Evolutionary conservation across 2,797 vertebrate genomes (phyloP), one percentile per base, ranked within the genome.

Genomic region (Scleropages formosus): DNA sequence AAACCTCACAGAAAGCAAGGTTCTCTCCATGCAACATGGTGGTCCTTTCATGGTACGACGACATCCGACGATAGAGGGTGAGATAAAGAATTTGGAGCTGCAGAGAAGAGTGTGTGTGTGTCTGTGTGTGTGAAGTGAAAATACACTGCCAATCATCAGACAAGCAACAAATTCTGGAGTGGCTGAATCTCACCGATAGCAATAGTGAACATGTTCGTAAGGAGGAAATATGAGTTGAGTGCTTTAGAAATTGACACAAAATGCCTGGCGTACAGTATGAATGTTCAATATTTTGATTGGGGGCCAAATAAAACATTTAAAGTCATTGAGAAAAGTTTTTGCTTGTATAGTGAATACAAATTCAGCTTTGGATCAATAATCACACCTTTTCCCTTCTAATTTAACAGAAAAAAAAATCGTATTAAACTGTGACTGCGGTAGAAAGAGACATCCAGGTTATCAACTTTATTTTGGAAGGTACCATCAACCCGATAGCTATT

Each of bases 401-500:
- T n/a, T n/a, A n/a, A n/a, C n/a, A n/a, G n/a, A n/a, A n/a, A n/a
- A 59, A 56, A 18, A 62, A n/a, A n/a, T n/a, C n/a, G n/a, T n/a
- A 4, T 44, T 46, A 0, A 66, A 47, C 4, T 47, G 20, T 49
- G 15, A 7, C 7, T 8, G 20, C n/a, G n/a, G n/a, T n/a, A n/a
- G n/a, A n/a, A n/a, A n/a, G n/a, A 18, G 24, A 62, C 26, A 0
- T 6, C 31, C 4, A 18, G 20, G 31, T 75, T 61, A 46, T 77
- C 46, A 77, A 49, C 80, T 67, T 76, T 70, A 81, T 70, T 76
- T 72, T 60, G 26, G 51, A 46, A 61, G 65, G 20, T 67, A 8
- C 53, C 24, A 69, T 58, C 49, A 12, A 39, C 31, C 39, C 39
- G 60, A 66, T 49, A 62, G 39, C 31, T 75, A 67, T 61, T 77